Evolutionary conservation across 2,113 vertebrate genomes (phyloP), one percentile per base, ranked within the genome.

Genomic region (Grus americana): DNA sequence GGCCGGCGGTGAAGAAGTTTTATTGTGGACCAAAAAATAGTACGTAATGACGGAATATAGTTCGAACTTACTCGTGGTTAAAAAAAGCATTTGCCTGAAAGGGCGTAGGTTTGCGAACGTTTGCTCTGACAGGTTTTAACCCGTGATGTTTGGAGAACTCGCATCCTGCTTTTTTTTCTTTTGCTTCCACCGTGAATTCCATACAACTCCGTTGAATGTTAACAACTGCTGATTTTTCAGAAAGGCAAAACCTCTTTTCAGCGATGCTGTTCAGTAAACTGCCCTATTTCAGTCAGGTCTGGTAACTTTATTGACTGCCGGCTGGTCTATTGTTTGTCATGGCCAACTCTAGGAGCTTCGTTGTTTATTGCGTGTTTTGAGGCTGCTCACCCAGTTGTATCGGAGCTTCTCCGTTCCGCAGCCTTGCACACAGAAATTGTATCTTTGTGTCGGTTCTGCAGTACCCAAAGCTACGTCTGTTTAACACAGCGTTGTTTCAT

Each of bases 391-490:
- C 22, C 34, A 3, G 11, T 38, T 58, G 32, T 49, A 27, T 15
- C 6, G 3, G 9, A 22, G 74, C 15, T 40, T 29, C 52, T 88
- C 23, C 0, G 0, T 32, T 13, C 13, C 1, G 0, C 36, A 52
- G 21, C 83, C 16, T 3, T 12, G 63, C 79, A 30, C 50, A 2
- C 50, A 38, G 38, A 17, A 55, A 29, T 50, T 10, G 63, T 19
- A 11, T 24, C 55, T 34, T 10, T 2, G 18, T 8, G 16, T 26
- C 55, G 6, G 9, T 46, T 63, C 52, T 81, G 40, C 24, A 3
- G 58, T 9, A 29, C 16, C 79, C 86, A 73, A 15, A 76, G 82
- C 67, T 73, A 4, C 40, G 9, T 21, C 49, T 65, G 75, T 30
- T 76, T 68, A 17, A 22, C 27, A 6, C 40, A 0, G 15, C 1